Percentiles rank a stretch among this genome's conserved stretches.
These are phyloP conservation scores for Eidolon helvum DNA, from an alignment of 2,113 vertebrate species.

Conservation along the genomic window DNA sequence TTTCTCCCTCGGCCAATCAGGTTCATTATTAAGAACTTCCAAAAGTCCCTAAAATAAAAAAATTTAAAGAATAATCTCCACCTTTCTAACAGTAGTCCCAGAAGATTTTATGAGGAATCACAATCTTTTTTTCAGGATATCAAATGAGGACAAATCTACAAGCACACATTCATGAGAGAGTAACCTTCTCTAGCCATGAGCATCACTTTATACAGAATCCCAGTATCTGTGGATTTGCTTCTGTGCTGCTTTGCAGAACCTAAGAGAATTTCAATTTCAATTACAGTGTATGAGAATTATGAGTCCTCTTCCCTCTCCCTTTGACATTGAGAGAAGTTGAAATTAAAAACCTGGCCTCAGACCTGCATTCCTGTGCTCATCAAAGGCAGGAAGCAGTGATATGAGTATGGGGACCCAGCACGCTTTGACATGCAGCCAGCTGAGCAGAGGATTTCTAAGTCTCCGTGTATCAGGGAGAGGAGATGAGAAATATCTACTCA, in stretches of 20 bases:
- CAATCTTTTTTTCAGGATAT: background rate
- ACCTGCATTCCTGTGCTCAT: background rate
- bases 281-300: background rate
- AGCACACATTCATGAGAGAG: background rate
- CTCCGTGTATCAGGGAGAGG: background rate
- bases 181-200: background rate
- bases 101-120: background rate
- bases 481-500: background rate
- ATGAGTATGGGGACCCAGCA: too few species aligned
- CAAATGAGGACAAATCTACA: background rate
- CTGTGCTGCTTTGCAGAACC: background rate
- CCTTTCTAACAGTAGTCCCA: background rate
- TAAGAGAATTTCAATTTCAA: slow-evolving; percentile 17
- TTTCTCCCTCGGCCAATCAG: background rate
- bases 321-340: background rate
- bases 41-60: background rate
- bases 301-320: background rate
- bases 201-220: background rate
- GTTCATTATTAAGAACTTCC: slow-evolving; percentile 7
- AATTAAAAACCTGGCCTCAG: background rate
- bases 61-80: background rate
- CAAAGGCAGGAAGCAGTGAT: background rate
- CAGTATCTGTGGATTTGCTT: background rate
- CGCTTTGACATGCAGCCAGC: too few species aligned
- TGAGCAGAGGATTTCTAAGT: background rate